Percentiles rank a stretch among this genome's conserved stretches.
Conservation (phyloP, 2,797 vertebrate species). For the Notamacropus eugenii region DNA sequence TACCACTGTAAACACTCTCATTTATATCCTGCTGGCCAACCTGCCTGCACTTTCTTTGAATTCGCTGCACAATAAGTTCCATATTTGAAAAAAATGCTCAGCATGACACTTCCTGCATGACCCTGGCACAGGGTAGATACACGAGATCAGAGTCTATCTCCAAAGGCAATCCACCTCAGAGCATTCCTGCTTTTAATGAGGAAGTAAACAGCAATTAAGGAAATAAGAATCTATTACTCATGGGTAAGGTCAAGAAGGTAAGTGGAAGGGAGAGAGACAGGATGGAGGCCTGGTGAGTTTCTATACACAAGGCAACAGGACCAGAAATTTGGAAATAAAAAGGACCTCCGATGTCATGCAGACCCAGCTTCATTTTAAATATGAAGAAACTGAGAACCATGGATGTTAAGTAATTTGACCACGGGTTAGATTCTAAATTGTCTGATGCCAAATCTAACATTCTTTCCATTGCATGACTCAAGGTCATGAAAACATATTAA, state of each 20-base stretch:
- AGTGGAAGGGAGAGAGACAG: neutral
- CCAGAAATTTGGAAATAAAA: neutral
- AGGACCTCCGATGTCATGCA: neutral
- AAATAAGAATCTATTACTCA: neutral
- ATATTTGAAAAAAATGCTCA: conserved; percentile 22
- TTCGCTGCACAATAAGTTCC: conserved; percentile 35
- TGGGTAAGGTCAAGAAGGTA: conserved; percentile 38
- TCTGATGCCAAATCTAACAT: neutral
- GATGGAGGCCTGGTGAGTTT: neutral
- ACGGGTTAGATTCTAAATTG: neutral
- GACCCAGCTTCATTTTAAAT: neutral
- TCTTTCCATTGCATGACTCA: neutral
- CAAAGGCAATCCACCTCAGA: conserved; percentile 36
- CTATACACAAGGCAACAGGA: neutral
- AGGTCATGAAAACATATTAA: neutral
- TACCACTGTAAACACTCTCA: neutral
- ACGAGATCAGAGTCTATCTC: conserved; percentile 50
- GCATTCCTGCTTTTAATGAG: conserved; percentile 63
- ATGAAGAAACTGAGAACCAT: neutral
- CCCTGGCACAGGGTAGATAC: conserved; percentile 39
- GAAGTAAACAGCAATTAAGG: conserved; percentile 47
- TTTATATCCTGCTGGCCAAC: neutral
- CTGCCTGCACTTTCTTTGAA: conserved; percentile 27
- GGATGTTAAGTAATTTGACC: neutral
- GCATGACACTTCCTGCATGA: conserved; percentile 18